Base-by-base conservation (phyloP, 1,140 invertebrate species). In the Proctacanthus coquilletti region DNA sequence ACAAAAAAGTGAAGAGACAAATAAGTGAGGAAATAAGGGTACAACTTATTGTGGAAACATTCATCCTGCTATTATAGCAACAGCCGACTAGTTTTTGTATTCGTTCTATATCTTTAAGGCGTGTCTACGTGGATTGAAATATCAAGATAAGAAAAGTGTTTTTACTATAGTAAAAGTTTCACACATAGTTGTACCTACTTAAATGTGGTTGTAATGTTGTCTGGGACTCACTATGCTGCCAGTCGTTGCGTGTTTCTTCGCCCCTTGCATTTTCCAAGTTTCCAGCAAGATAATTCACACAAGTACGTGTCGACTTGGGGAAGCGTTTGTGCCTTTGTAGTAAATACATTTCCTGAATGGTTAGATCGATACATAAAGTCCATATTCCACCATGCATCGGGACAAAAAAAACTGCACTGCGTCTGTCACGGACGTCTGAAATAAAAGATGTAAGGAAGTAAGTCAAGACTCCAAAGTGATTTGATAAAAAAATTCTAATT, bases 321-420 rank as follows among this genome's bases (percentile, higher is more conserved):
- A 84, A 84, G 18, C 75, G 55, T 5, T 51, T 78, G 36, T 74
- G 65, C 37, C 68, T 64, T 10, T 65, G 65, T 36, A 84, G 52
- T 44, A 80, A 63, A 42, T 63, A 60, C 36, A 78, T 70, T 54
- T 84, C 77, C 48, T 80, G 73, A 41, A 79, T 77, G 50, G 73
- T 70, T 18, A 86, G 60, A 36, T 77, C 75, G 32, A 84, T 74
- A 53, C 84, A 87, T 49, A 85, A 68, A 0, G 80, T 85, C 83
- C 83, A 86, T 45, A 87, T 84, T 2, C 83, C 83, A 2, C 82
- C 82, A 43, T 85, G 78, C 75, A 85, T 82, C 1, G 83, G 82
- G 1, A 84, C 79, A 9, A 87, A 57, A 52, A 83, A 85, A 18
- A 78, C 70, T 5, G 66, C 61, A 4, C 60, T 62, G 17, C 55